Evolutionary conservation across 2,888 invertebrate genomes (phyloP), one percentile per base, ranked within the genome.

Genomic region (Erebia aethiops): DNA sequence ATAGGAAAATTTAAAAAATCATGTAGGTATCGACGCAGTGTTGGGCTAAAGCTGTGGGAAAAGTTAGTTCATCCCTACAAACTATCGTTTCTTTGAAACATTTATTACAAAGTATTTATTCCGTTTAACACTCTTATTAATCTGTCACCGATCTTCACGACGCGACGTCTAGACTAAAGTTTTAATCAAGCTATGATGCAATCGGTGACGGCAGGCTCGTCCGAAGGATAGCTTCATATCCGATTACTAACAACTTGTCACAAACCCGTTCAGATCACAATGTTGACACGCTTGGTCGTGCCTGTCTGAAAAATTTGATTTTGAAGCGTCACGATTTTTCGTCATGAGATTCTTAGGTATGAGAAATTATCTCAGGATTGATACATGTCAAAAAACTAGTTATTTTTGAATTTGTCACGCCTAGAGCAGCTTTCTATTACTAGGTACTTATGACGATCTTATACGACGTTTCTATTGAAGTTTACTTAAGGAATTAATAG

Each of bases 181-280:
- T 41, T 35, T 52, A 52, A 64, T 64, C 18, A 21, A 52, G 16
- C 51, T 13, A 41, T 54, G 41, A 52, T 54, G 64, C 64, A 64
- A 64, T 64, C 52, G 41, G 4, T 46, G 61, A 63, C 51, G 26
- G 64, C n/a, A 64, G 64, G 54, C 64, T 35, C 41, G 54, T 10
- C 52, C 13, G 51, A 10, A 52, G 52, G 51, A 51, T 51, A 21
- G 16, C 52, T 35, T 18, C 5, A 41, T 54, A 52, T 54, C 52
- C 14, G 46, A 62, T 46, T 46, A 11, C 4, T 57, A 61, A 68
- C 65, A 14, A 72, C 65, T 67, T 67, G 58, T 64, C 54, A 35
- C 62, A 56, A 70, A 70, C 72, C 63, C 65, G 70, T 67, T 72
- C 13, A 43, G 41, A 64, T 70, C 69, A 58, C 69, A 35, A 70